Evolutionary conservation across 2,113 vertebrate species (phyloP), one percentile per base, ranked within the genome.

Genomic region (Gnathonemus echidnorhynchus): DNA sequence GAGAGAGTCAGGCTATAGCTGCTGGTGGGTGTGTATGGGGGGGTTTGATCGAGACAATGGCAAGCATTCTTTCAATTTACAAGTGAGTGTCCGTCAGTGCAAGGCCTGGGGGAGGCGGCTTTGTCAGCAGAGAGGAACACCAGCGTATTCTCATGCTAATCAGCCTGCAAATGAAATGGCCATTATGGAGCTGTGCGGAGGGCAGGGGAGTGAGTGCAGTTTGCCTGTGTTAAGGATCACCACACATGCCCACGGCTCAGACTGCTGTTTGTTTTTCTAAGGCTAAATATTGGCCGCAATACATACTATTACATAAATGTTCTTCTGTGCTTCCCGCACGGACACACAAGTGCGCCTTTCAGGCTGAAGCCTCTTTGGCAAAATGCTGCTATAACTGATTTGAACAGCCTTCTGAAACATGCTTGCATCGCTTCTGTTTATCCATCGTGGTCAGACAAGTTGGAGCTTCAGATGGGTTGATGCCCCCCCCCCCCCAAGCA

Each of bases 51-150:
- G 94, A 96, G 95, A 97, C 97, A 97, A 97, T 97, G 95, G 96
- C 94, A 93, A 95, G 95, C 97, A 97, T 98, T 98, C 97, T 97
- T 97, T 97, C 96, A 97, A 97, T 98, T 98, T 98, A 98, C 97
- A 95, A 95, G 95, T 97, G 97, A 97, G 97, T 97, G 97, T 98
- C 97, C 97, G 97, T 98, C 97, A 96, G 95, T 96, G 96, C 96
- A 96, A 97, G 96, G 96, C 94, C 92, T n/a, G 86, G 92, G 93
- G 92, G 95, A 94, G 94, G 93, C 93, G 96, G 97, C 97, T 97
- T 98, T 98, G 97, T 98, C 97, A 97, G 97, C 97, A 97, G 96
- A 95, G 97, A 96, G 95, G 94, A 97, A 97, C 97, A 96, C 96
- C 92, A 88, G 87, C 27, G 95, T 95, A 98, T 98, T 98, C 97